Conservation (phyloP, 2,888 invertebrate genomes). For the Euplexia lucipara region DNA sequence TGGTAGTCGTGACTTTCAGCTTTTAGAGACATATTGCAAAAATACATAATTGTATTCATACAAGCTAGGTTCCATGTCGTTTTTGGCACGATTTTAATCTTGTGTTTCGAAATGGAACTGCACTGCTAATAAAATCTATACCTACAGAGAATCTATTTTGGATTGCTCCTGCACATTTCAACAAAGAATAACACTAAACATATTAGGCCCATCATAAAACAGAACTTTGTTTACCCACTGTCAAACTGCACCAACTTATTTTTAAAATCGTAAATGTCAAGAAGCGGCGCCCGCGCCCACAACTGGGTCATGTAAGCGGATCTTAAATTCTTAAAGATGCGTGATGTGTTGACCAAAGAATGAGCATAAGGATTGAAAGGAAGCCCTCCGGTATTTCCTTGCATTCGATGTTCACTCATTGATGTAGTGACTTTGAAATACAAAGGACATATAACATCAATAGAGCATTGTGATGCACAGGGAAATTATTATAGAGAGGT, state of each 20-base stretch:
- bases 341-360: constrained; percentile 48
- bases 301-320: constrained; percentile 62
- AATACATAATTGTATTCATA: constrained; percentile 10
- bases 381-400: constrained; percentile 21
- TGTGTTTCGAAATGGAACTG: constrained; percentile 18
- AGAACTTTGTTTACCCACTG: constrained; percentile 61
- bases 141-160: constrained; percentile 29
- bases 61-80: constrained; percentile 2
- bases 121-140: constrained; percentile 21
- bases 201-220: constrained; percentile 46
- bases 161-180: constrained; percentile 21
- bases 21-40: constrained; percentile 21
- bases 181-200: constrained; percentile 52
- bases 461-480: constrained; percentile 11
- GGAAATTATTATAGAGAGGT: background rate
- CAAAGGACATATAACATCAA: constrained; percentile 16
- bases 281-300: constrained; percentile 45
- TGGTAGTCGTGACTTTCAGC: constrained; percentile 32
- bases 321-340: constrained; percentile 49
- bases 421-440: constrained; percentile 20
- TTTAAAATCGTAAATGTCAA: constrained; percentile 68
- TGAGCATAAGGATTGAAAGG: constrained; percentile 26
- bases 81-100: constrained; percentile 15
- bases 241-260: constrained; percentile 62
- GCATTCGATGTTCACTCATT: background rate